Evolutionary conservation across 2,888 invertebrate species (phyloP).

Genomic region (Agrochola litura): DNA sequence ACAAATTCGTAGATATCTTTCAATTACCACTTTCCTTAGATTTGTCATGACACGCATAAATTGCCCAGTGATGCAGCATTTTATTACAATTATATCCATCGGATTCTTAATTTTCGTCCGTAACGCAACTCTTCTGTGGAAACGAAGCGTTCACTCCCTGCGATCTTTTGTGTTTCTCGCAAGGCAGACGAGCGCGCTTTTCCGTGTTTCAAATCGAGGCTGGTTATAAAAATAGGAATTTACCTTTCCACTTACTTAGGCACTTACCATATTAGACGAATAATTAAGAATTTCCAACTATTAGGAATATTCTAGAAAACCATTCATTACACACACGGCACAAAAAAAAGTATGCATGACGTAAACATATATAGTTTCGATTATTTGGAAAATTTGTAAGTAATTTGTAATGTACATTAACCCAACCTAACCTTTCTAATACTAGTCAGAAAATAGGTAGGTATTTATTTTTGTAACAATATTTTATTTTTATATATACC

Average conservation of each 20-base stretch:
- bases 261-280: neutral
- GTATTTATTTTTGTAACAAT: neutral
- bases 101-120: neutral
- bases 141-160: neutral
- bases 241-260: neutral
- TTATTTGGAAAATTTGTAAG: neutral
- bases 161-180: constrained; percentile 1
- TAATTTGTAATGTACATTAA: neutral
- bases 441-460: neutral
- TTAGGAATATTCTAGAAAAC: neutral
- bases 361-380: neutral
- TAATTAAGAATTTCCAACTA: neutral
- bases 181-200: constrained; percentile 4
- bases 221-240: constrained; percentile 7
- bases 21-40: constrained; percentile 6
- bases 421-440: neutral
- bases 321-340: neutral
- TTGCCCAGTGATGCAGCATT: constrained; percentile 6
- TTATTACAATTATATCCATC: constrained; percentile 3
- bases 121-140: neutral
- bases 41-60: constrained; percentile 12
- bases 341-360: neutral
- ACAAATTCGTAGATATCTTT: neutral
- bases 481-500: neutral
- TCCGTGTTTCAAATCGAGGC: constrained; percentile 10